Percentiles rank a stretch among this genome's conserved stretches.
phyloP scores from a whole-genome alignment of 2,797 vertebrate species.

The Diceros bicornis region DNA sequence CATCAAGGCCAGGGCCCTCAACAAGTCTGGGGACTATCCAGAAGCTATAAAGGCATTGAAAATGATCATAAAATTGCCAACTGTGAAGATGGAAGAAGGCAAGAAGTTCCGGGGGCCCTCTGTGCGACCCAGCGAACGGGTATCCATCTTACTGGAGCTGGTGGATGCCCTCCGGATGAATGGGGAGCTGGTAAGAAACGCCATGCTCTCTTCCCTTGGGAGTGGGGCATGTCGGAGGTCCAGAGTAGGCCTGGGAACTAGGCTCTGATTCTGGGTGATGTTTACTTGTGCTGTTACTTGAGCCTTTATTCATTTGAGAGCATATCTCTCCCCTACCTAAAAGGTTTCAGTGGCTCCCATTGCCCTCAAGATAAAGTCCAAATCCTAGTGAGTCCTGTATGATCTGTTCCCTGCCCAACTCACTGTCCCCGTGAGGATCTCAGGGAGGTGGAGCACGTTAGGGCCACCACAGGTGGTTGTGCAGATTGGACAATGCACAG shows the following conservation, averaged over 20 bases:
- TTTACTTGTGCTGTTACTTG: neutral
- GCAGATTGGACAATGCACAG: neutral
- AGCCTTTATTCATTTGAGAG: neutral
- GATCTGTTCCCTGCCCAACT: neutral
- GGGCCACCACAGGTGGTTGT: neutral
- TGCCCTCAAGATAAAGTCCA: neutral
- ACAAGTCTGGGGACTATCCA: conserved; percentile 86
- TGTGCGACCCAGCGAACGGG: conserved; percentile 84
- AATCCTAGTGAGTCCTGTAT: neutral
- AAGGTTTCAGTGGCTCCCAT: neutral
- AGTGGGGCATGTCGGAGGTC: neutral
- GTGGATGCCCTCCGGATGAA: conserved; percentile 89
- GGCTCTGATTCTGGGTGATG: neutral
- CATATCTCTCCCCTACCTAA: neutral
- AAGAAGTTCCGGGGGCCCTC: conserved; percentile 63
- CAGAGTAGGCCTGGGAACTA: neutral
- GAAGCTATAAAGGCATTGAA: conserved; percentile 89
- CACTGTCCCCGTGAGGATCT: neutral
- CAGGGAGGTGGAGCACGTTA: neutral
- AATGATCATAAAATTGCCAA: conserved; percentile 86
- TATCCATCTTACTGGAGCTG: conserved; percentile 89
- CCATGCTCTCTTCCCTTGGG: rapidly evolving
- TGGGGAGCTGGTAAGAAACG: conserved; percentile 89
- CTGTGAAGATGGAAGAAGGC: conserved; percentile 77
- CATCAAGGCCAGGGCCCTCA: conserved; percentile 89